phyloP scores from a whole-genome alignment of 2,888 invertebrate species.

The Caenorhabditis sulstoni region DNA sequence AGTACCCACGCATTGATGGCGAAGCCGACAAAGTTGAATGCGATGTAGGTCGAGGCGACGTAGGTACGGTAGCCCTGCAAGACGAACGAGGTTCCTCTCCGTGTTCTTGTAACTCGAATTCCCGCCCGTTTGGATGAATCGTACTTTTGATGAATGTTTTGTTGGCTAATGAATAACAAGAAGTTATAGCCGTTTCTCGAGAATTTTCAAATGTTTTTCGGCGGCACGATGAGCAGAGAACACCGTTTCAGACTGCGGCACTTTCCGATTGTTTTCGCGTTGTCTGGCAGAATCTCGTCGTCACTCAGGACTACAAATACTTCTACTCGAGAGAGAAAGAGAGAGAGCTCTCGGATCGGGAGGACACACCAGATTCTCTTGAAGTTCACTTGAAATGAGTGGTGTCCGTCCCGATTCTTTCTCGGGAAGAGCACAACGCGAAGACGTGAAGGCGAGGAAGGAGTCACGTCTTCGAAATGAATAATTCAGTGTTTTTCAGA shows the following conservation, averaged over 20 bases:
- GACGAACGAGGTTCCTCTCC: background rate
- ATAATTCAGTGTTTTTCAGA: constrained; percentile 32
- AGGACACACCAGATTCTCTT: no score
- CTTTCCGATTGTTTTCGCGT: no score
- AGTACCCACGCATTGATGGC: constrained; percentile 76
- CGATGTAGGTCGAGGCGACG: constrained; percentile 78
- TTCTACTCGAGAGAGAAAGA: no score
- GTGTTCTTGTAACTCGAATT: background rate
- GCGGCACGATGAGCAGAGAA: no score
- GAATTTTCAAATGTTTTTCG: no score
- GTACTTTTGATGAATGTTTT: constrained; percentile 16
- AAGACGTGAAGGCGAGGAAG: no score
- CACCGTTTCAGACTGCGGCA: no score
- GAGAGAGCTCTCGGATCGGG: no score
- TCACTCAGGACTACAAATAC: no score
- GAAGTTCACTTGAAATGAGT: no score
- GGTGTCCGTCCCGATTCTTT: background rate
- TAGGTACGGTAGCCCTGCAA: constrained; percentile 78
- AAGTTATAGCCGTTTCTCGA: background rate
- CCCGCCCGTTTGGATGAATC: background rate
- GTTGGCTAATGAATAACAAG: background rate
- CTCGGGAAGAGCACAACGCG: background rate
- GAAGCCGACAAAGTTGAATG: constrained; percentile 78
- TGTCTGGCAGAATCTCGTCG: no score
- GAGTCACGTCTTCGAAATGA: background rate